Conservation (phyloP, 2,797 vertebrate genomes). For the Huso huso region DNA sequence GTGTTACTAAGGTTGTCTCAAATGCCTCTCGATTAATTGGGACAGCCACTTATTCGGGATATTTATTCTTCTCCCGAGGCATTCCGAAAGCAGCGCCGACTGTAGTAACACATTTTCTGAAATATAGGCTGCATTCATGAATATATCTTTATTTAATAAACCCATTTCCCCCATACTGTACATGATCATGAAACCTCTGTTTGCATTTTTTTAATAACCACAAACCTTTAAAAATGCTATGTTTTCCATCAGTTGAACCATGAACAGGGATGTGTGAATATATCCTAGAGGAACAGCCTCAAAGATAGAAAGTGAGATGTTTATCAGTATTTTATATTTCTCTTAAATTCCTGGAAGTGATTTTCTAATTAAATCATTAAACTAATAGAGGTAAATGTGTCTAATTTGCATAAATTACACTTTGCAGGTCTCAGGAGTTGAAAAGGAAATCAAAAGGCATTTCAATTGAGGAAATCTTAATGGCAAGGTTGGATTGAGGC, state of each 20-base stretch:
- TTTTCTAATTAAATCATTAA: conserved; percentile 8
- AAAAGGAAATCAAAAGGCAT: neutral
- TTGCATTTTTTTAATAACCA: neutral
- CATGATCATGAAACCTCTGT: neutral
- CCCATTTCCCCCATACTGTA: neutral
- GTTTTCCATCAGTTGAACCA: neutral
- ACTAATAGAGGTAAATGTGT: conserved; percentile 5
- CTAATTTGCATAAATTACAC: neutral
- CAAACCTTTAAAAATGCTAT: neutral
- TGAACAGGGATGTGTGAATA: conserved; percentile 4
- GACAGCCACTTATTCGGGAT: no score
- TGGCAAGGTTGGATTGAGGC: neutral
- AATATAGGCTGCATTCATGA: neutral
- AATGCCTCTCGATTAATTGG: no score
- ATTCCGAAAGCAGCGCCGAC: no score
- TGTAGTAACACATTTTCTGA: neutral
- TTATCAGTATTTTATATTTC: neutral
- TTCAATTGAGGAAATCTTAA: neutral
- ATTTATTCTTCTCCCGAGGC: no score
- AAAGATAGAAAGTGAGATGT: neutral
- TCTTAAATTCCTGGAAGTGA: neutral
- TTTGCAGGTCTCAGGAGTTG: neutral
- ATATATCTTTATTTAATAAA: neutral
- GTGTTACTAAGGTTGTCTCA: no score
- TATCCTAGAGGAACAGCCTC: neutral